Evolutionary conservation across 2,797 vertebrate genomes (phyloP).

Genomic region (Spatula clypeata): DNA sequence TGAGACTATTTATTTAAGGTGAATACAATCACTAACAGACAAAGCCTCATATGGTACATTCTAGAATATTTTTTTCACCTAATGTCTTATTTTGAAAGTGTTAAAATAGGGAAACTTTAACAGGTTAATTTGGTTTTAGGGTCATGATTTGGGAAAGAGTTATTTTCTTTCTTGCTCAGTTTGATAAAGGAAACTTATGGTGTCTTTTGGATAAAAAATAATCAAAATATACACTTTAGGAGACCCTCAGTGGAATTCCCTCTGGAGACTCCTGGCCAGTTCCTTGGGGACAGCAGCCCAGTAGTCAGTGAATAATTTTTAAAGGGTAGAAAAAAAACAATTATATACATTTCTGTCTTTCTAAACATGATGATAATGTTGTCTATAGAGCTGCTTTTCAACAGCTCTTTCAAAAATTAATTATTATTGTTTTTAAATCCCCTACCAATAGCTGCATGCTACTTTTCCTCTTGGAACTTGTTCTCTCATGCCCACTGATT

Average conservation of each 20-base stretch:
- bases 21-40: neutral
- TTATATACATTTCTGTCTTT: neutral
- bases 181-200: neutral
- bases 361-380: neutral
- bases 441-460: neutral
- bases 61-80: neutral
- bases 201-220: neutral
- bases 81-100: neutral
- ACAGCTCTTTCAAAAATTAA: neutral
- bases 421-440: too few relatives aligned
- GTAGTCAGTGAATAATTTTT: neutral
- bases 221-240: neutral
- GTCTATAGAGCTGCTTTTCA: neutral
- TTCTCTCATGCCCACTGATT: neutral
- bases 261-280: neutral
- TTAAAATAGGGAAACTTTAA: neutral
- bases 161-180: neutral
- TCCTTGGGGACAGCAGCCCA: neutral
- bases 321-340: neutral
- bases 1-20: neutral
- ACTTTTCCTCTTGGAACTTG: neutral
- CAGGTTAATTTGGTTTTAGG: neutral
- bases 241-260: neutral
- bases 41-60: neutral
- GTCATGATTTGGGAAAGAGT: neutral